Conservation (phyloP, 2,797 vertebrate genomes). For the Liasis olivaceus region DNA sequence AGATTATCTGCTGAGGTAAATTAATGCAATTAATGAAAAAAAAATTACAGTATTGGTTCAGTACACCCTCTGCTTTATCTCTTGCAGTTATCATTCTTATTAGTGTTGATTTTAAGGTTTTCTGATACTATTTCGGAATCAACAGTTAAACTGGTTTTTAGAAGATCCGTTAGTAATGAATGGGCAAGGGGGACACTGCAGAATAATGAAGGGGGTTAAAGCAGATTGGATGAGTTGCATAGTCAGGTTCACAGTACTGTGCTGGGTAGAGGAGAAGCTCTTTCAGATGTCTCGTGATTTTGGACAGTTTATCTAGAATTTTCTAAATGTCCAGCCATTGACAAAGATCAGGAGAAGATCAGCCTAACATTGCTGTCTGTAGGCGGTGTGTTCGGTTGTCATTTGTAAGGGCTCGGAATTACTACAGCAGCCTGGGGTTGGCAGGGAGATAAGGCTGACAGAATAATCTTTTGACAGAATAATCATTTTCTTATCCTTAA, state of each 20-base stretch:
- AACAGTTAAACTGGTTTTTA: not conserved
- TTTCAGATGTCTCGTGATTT: not conserved
- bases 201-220: not conserved
- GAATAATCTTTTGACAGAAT: not conserved
- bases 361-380: not conserved
- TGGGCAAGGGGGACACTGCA: not conserved
- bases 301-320: not conserved
- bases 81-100: not conserved
- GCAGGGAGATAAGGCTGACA: not conserved
- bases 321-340: not conserved
- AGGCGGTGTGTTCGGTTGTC: not conserved
- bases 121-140: not conserved
- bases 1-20: constrained; percentile 88
- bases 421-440: not conserved
- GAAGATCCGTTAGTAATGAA: not conserved
- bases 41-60: not conserved
- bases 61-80: not conserved
- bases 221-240: not conserved
- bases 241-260: not conserved
- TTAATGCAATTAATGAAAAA: not conserved
- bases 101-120: not conserved
- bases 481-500: constrained; percentile 58
- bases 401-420: not conserved
- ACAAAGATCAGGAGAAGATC: not conserved
- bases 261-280: not conserved